Percentiles rank a stretch among this genome's conserved stretches.
Conservation (phyloP, 2,113 vertebrate genomes). For the Agelaius tricolor region DNA sequence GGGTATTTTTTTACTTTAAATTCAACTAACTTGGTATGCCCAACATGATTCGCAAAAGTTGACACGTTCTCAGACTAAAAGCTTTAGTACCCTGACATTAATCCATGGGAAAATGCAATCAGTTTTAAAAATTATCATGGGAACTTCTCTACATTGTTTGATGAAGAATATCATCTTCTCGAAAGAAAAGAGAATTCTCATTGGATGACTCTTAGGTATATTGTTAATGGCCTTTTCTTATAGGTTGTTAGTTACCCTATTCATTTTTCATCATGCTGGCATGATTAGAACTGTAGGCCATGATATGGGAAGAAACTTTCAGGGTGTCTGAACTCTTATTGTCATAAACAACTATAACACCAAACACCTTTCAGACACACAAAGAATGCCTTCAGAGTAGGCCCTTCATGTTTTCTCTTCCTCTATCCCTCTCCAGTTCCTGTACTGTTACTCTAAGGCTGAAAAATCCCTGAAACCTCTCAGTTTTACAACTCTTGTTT, state of each 20-base stretch:
- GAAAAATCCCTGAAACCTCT: not conserved
- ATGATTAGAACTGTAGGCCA: not conserved
- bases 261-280: not conserved
- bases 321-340: not conserved
- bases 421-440: not conserved
- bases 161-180: not conserved
- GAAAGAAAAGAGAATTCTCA: not conserved
- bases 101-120: not conserved
- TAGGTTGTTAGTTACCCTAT: not conserved
- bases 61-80: not conserved
- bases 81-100: not conserved
- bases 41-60: not conserved
- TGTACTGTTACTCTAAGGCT: not conserved
- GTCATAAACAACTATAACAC: not conserved
- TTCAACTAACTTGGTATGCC: not conserved
- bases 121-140: not conserved
- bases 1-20: not conserved
- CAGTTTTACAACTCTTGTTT: not conserved
- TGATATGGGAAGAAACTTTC: not conserved
- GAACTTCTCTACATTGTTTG: not conserved
- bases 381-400: not conserved
- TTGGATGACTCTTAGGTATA: not conserved
- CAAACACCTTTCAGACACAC: not conserved
- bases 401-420: not conserved
- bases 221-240: not conserved